Conservation (phyloP, 2,797 vertebrate genomes). For the Luscinia megarhynchos region DNA sequence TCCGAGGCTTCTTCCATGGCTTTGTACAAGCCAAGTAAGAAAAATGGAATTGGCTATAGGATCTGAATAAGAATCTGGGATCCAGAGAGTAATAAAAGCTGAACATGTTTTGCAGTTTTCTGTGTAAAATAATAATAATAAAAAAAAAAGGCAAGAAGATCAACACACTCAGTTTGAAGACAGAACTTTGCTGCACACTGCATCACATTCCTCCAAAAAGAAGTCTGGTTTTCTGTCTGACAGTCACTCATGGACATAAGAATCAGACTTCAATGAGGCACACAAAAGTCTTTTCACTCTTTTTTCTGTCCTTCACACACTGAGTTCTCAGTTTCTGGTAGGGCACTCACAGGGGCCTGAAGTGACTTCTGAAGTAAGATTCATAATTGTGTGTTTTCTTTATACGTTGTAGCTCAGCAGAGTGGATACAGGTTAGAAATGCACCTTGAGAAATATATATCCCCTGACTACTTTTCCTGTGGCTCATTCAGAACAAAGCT, state of each 20-base stretch:
- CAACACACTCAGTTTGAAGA: not conserved
- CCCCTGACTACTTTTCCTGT: not conserved
- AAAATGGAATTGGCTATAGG: not conserved
- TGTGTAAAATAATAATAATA: not conserved
- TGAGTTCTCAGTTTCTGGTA: not conserved
- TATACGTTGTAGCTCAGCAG: rapidly evolving
- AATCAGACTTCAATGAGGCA: not conserved
- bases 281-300: not conserved
- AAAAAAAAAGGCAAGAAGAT: not conserved
- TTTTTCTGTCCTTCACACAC: not conserved
- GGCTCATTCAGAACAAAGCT: not conserved
- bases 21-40: not conserved
- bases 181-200: not conserved
- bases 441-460: not conserved
- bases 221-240: not conserved
- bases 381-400: not conserved
- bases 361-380: not conserved
- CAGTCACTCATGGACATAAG: not conserved
- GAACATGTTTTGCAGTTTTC: not conserved
- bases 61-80: not conserved
- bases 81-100: not conserved
- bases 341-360: not conserved
- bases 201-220: not conserved
- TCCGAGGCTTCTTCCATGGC: not conserved
- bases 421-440: not conserved